Evolutionary conservation across 2,888 invertebrate genomes (phyloP).

Genomic region (Carterocephalus palaemon): DNA sequence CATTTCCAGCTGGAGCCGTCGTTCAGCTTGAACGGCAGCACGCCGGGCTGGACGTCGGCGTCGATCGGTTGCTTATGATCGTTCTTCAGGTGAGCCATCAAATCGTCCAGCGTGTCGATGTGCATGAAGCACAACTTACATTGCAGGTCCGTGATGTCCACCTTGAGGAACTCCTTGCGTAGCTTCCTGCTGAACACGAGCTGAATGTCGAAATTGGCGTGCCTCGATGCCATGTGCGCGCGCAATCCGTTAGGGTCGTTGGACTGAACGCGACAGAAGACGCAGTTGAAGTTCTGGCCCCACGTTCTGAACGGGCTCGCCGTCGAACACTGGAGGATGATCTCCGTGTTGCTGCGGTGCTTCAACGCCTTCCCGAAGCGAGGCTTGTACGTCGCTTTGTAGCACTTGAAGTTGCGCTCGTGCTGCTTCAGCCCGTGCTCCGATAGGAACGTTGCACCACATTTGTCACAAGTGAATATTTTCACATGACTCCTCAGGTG

Average conservation of each 20-base stretch:
- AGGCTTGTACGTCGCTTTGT: constrained; percentile 65
- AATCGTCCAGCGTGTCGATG: constrained; percentile 60
- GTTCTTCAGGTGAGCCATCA: constrained; percentile 62
- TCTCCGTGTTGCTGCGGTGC: constrained; percentile 66
- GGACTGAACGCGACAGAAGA: constrained; percentile 66
- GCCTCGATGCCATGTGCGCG: constrained; percentile 64
- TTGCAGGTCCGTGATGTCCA: constrained; percentile 68
- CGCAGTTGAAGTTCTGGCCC: constrained; percentile 71
- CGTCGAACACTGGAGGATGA: constrained; percentile 68
- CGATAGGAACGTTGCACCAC: constrained; percentile 64
- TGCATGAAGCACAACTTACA: constrained; percentile 65
- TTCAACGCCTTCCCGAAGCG: constrained; percentile 66
- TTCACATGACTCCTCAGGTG: constrained; percentile 66
- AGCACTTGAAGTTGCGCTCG: constrained; percentile 66
- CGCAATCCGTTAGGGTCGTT: constrained; percentile 67
- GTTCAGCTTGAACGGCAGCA: constrained; percentile 64
- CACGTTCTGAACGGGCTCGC: constrained; percentile 69
- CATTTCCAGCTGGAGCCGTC: constrained; percentile 68
- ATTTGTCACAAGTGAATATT: constrained; percentile 68
- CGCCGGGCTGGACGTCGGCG: constrained; percentile 65
- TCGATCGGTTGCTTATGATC: constrained; percentile 69
- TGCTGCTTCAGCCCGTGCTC: constrained; percentile 66
- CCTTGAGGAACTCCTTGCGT: constrained; percentile 65
- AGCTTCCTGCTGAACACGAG: constrained; percentile 65
- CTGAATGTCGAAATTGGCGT: constrained; percentile 64